Evolutionary conservation across 1,140 invertebrate species (phyloP).

Genomic region (Tetramorium alpestre): DNA sequence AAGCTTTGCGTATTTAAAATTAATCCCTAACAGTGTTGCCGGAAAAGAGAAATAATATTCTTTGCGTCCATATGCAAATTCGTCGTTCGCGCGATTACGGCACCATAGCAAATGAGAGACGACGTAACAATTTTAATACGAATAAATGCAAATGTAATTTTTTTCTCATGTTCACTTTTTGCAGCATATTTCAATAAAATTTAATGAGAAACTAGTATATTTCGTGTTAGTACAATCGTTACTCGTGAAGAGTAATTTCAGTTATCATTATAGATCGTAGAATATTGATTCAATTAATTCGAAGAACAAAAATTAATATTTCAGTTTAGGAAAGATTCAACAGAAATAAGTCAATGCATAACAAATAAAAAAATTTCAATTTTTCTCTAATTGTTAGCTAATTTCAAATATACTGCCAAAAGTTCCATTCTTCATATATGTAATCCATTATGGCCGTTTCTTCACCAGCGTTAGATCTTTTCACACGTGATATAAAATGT

Average conservation of each 20-base stretch:
- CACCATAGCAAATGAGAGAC: conserved; percentile 28
- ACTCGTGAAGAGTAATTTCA: background rate
- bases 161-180: background rate
- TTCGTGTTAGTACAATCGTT: background rate
- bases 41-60: conserved; percentile 47
- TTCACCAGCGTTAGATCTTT: background rate
- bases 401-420: background rate
- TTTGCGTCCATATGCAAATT: conserved; percentile 62
- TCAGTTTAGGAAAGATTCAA: background rate
- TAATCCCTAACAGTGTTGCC: conserved; percentile 58
- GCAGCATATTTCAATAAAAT: background rate
- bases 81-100: conserved; percentile 47
- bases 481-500: background rate
- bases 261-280: background rate
- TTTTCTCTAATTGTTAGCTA: background rate
- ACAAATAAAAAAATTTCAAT: background rate
- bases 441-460: background rate
- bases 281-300: background rate
- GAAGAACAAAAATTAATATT: background rate
- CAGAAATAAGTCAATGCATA: background rate
- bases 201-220: background rate
- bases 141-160: conserved; percentile 55
- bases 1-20: conserved; percentile 60
- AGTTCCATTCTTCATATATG: background rate
- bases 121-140: conserved; percentile 62